phyloP scores from a whole-genome alignment of 1,140 invertebrate species.

The Drosophila equinoxialis region DNA sequence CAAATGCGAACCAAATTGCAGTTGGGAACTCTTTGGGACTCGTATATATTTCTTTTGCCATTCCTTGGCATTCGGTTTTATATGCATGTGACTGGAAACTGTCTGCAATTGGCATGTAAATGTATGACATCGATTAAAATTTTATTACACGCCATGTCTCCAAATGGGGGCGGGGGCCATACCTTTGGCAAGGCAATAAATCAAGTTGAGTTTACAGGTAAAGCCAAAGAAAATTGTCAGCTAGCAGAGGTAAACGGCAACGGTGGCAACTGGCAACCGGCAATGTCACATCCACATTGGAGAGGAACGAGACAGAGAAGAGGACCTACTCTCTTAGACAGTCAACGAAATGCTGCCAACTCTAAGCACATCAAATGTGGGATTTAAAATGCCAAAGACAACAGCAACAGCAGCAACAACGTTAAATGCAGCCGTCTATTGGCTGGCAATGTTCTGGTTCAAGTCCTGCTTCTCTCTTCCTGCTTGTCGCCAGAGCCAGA shows the following conservation, averaged over 20 bases:
- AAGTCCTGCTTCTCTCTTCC: neutral
- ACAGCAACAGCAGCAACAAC: conserved; percentile 36
- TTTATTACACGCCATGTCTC: conserved; percentile 79
- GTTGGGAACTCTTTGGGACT: conserved; percentile 38
- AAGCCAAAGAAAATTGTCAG: conserved; percentile 80
- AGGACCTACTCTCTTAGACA: conserved; percentile 36
- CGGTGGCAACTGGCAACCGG: neutral
- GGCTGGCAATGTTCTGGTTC: neutral
- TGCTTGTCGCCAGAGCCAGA: conserved; percentile 40
- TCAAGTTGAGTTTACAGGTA: conserved; percentile 79
- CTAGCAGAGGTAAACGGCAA: conserved; percentile 25
- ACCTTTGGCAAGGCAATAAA: conserved; percentile 61
- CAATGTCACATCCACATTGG: neutral
- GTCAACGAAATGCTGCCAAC: conserved; percentile 42
- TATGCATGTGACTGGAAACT: conserved; percentile 64
- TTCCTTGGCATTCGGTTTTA: conserved; percentile 62
- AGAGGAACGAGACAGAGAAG: neutral
- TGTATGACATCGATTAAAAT: conserved; percentile 82
- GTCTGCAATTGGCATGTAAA: conserved; percentile 80
- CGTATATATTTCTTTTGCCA: conserved; percentile 24
- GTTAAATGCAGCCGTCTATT: conserved; percentile 25
- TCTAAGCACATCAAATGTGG: conserved; percentile 80
- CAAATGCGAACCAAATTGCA: conserved; percentile 74
- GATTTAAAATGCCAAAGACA: conserved; percentile 78
- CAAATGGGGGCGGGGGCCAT: conserved; percentile 39